phyloP scores from a whole-genome alignment of 2,888 invertebrate species.

The Watsonalla cultraria region DNA sequence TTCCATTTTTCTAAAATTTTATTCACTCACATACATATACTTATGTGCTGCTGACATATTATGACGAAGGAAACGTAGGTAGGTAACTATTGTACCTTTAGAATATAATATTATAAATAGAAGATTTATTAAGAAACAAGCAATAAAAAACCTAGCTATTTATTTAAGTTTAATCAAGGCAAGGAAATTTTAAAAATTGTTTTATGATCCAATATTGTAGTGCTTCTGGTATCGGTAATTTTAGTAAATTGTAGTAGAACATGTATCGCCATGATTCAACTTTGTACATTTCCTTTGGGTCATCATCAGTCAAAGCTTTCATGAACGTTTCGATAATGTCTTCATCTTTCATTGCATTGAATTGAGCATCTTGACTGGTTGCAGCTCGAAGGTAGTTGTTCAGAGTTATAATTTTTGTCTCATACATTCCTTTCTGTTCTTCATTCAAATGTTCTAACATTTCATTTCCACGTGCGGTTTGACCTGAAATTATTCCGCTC shows the following conservation, averaged over 20 bases:
- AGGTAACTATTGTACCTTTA: no score
- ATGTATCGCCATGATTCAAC: constrained; percentile 83
- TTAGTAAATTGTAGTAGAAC: constrained; percentile 82
- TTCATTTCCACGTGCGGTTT: constrained; percentile 77
- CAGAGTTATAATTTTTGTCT: constrained; percentile 81
- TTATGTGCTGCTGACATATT: no score
- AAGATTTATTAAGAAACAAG: background rate
- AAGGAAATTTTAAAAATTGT: constrained; percentile 82
- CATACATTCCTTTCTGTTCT: constrained; percentile 82
- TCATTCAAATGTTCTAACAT: constrained; percentile 82
- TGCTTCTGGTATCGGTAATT: constrained; percentile 74
- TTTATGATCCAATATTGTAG: constrained; percentile 80
- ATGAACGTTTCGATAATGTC: constrained; percentile 80
- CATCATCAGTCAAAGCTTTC: constrained; percentile 77
- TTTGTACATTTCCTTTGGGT: constrained; percentile 82
- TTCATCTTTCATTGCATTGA: constrained; percentile 73
- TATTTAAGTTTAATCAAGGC: constrained; percentile 16
- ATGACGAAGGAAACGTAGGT: no score
- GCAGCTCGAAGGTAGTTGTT: constrained; percentile 76
- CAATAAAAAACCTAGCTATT: background rate
- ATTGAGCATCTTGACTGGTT: constrained; percentile 53
- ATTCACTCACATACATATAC: no score
- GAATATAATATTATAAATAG: no score
- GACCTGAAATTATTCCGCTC: constrained; percentile 84
- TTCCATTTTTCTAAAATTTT: no score